Evolutionary conservation across 2,888 invertebrate genomes (phyloP), one percentile per base, ranked within the genome.

Genomic region (Papilio demoleus): DNA sequence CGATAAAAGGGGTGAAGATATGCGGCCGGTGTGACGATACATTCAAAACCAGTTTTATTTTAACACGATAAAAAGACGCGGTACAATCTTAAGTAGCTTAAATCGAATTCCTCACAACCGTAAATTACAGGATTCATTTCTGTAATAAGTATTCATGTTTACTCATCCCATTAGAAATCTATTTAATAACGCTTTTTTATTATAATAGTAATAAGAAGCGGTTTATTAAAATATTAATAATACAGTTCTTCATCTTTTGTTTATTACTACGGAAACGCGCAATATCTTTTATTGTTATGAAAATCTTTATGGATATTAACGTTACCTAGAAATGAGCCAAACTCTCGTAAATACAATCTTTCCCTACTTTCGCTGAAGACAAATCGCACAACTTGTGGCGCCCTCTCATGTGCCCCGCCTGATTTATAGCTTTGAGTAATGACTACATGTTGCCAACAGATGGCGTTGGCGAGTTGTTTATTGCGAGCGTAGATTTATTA

Each of bases 371-470:
- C 77, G 56, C 70, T 71, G 70, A 75, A 83, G 85, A 88, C 83
- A 88, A 81, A 90, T 88, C 79, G 77, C 76, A 60, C 69, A 87
- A 90, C 83, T 88, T 86, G 62, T 71, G 80, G 78, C 88, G 87
- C 88, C 90, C 87, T 88, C 91, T 90, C 80, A 82, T 79, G 79
- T 81, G 83, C 81, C 77, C 80, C 72, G 72, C 73, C 74, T 89
- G 92, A 92, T 91, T 91, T 90, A 90, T 87, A 14, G 77, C 72
- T 27, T 24, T 72, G 73, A 79, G 84, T 88, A 87, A 89, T 88
- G 83, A 88, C 82, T 79, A 77, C 78, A 77, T 78, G 85, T 83
- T 83, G 81, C 70, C 81, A 73, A 83, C 92, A 92, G 88, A 88
- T 88, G 88, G 84, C 88, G 77, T 61, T 72, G 74, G 69, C 73